These are phyloP conservation scores for Ctenosaura bakeri DNA, from an alignment of 2,797 vertebrate genomes.

Conservation along the genomic window DNA sequence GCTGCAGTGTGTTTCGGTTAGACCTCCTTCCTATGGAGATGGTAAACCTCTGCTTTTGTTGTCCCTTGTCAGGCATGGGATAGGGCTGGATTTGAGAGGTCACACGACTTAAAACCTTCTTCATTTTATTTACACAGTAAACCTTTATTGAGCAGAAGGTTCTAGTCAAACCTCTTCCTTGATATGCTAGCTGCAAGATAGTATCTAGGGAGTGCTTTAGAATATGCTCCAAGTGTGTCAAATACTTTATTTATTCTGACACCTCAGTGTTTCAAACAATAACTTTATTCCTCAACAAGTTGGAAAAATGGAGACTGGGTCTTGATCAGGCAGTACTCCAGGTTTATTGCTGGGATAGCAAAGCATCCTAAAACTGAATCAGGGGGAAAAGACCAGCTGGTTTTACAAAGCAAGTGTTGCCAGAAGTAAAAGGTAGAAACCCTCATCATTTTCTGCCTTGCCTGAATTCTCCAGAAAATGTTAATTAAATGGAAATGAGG, in stretches of 20 bases:
- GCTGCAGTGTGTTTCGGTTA: too few species aligned
- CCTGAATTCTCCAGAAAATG: conserved; percentile 33
- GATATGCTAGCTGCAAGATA: neutral
- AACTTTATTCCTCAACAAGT: neutral
- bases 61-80: too few species aligned
- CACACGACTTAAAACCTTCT: too few species aligned
- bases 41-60: too few species aligned
- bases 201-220: neutral
- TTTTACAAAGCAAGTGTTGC: neutral
- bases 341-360: neutral
- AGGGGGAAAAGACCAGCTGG: neutral
- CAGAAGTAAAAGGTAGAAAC: neutral
- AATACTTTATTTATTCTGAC: neutral
- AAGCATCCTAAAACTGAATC: neutral
- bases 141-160: too few species aligned
- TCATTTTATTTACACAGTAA: too few species aligned
- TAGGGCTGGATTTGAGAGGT: too few species aligned
- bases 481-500: conserved; percentile 10
- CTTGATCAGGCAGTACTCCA: too few species aligned
- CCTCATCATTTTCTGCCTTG: neutral
- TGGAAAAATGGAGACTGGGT: neutral
- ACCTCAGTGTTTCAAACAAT: too few species aligned
- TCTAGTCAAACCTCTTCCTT: too few species aligned
- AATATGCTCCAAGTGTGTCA: neutral
- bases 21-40: too few species aligned